Base-by-base conservation (phyloP, 2,888 invertebrate species). In the Tipula lateralis region DNA sequence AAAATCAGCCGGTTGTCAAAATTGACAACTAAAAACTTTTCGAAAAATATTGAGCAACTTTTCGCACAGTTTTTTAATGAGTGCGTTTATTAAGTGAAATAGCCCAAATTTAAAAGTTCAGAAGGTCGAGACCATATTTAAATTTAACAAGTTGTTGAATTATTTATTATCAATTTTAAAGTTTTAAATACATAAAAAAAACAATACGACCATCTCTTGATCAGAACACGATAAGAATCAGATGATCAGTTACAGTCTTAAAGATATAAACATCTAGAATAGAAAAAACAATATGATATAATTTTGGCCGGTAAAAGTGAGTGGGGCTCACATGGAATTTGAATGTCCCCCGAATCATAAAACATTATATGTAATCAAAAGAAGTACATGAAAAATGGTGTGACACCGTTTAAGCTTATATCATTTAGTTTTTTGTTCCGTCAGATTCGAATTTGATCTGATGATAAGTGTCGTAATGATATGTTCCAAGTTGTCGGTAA, bases 401-500 rank as follows among this genome's bases (percentile, higher is more conserved):
- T 66, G 24, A 66, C 9, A 66, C 66, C 66, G 19, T 7, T 1
- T 66, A 9, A 66, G 66, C 9, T 66, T 19, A 24, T 66, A 66
- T 66, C 66, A 66, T 66, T 66, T 66, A 24, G 24, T 66, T 7
- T 66, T 66, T 0, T 12, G 66, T 24, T 66, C 24, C 7, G 66
- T 24, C 24, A 66, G 24, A 24, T 66, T 66, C 66, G 66, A 19
- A 24, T 66, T 66, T 24, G 66, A 66, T 12, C 12, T 66, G 12
- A 66, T 24, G 24, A 66, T 66, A 16, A 50, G 44, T n/a, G 3
- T 5, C 5, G 32, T 83, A 24, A 84, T 30, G 50, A 84, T 50
- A 44, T 44, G 44, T 50, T 94, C 93, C 84, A 96, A 90, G 87
- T 94, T 93, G 83, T 92, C 91, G 0, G 93, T 92, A 89, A 98